Conservation (phyloP, 2,113 vertebrate species). For the Pseudorasbora parva region DNA sequence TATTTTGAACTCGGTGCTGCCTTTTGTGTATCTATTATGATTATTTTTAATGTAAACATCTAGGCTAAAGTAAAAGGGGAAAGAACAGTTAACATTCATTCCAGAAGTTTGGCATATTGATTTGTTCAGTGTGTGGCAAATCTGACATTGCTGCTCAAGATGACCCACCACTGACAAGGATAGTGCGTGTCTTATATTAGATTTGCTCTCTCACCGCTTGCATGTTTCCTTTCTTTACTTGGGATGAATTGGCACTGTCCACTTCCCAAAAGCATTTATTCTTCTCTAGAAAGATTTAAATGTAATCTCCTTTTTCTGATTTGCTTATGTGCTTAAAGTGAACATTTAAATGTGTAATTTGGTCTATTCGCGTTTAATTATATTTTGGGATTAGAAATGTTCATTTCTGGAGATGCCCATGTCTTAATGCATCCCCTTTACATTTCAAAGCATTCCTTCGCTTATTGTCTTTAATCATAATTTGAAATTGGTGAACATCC, state of each 20-base stretch:
- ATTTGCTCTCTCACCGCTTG: neutral
- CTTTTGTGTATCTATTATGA: neutral
- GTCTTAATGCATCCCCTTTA: neutral
- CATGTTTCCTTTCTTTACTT: neutral
- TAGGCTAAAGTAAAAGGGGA: neutral
- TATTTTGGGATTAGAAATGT: neutral
- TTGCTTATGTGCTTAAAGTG: neutral
- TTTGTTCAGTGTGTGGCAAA: neutral
- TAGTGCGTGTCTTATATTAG: neutral
- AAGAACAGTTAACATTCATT: neutral
- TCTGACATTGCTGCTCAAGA: neutral
- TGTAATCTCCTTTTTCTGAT: neutral
- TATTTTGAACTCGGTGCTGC: neutral
- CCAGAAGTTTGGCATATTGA: neutral
- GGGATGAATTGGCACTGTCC: neutral
- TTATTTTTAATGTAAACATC: neutral
- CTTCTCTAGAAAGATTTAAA: neutral
- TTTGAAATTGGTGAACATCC: neutral
- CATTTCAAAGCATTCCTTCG: neutral
- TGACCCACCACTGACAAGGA: neutral
- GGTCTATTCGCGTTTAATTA: neutral
- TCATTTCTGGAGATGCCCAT: neutral
- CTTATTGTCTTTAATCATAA: slow-evolving; percentile 17
- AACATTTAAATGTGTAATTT: neutral
- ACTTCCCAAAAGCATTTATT: neutral